Percentiles rank a stretch among this genome's conserved stretches.
Conservation (phyloP, 1,140 invertebrate species). For the Achroia grisella region DNA sequence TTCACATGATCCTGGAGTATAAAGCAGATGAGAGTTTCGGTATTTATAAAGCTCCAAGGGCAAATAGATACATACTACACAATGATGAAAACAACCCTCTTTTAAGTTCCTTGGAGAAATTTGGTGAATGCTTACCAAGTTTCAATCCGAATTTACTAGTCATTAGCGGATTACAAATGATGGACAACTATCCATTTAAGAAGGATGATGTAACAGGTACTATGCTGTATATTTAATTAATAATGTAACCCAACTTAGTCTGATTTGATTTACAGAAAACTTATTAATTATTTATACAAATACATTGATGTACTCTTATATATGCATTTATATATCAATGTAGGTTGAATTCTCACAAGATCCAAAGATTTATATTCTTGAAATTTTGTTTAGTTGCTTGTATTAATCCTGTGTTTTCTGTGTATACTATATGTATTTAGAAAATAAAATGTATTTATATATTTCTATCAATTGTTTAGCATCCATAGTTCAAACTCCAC, state of each 20-base stretch:
- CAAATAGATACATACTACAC: slow-evolving; percentile 92
- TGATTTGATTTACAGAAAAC: too few species aligned
- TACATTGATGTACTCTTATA: slow-evolving; percentile 3
- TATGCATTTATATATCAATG: slow-evolving; percentile 1
- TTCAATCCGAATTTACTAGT: slow-evolving; percentile 86
- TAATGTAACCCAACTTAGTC: too few species aligned
- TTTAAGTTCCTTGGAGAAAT: slow-evolving; percentile 82
- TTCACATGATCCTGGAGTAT: slow-evolving; percentile 87
- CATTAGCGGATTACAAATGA: slow-evolving; percentile 90
- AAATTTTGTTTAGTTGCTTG: too few species aligned
- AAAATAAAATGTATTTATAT: too few species aligned
- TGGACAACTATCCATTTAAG: slow-evolving; percentile 90
- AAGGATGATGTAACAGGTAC: slow-evolving; percentile 69
- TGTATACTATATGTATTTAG: too few species aligned
- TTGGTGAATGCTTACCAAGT: slow-evolving; percentile 76
- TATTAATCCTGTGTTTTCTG: too few species aligned
- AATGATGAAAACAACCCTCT: slow-evolving; percentile 88
- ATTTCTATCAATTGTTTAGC: too few species aligned
- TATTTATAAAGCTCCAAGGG: slow-evolving; percentile 81
- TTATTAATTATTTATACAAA: too few species aligned
- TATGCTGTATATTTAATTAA: neutral
- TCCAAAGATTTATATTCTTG: too few species aligned
- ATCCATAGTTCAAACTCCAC: too few species aligned
- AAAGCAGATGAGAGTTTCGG: slow-evolving; percentile 84
- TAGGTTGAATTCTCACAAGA: too few species aligned